Base-by-base conservation (phyloP, 2,888 invertebrate genomes). In the Achlya flavicornis region DNA sequence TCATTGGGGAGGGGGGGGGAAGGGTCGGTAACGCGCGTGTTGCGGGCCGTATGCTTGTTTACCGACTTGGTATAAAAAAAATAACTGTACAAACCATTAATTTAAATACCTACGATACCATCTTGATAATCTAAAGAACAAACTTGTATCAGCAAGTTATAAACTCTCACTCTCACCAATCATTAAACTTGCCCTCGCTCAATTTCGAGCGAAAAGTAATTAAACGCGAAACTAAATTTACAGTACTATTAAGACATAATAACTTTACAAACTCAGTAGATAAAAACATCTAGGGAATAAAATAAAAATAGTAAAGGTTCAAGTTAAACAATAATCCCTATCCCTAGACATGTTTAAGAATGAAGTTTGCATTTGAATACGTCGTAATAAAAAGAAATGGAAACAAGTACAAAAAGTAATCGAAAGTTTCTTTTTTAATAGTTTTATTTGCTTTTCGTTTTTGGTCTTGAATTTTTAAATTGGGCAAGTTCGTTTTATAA, bases 341-440 rank as follows among this genome's bases (percentile, higher is more conserved):
- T 8, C 53, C 53, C 53, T 1, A 53, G 53, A 19, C 53, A 19
- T 10, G 53, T 16, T 19, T 3, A 8, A 19, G 19, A 53, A 7
- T 19, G 8, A 48, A 48, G 53, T 19, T 10, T 53, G 19, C 1
- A 53, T 53, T 53, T 53, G 10, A 53, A 10, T n/a, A 53, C n/a
- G 16, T 48, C n/a, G 16, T 10, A 48, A 48, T 48, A 48, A 48
- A 48, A n/a, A 7, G 48, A 6, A 48, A 46, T n/a, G 46, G n/a
- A 4, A n/a, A 16, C 16, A n/a, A 53, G 53, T 19, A 53, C 8
- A 10, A 16, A 10, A 53, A 53, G 19, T 19, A 53, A 53, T 16
- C 10, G 10, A 53, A 53, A 16, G 53, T 53, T 53, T n/a, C 53
- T 53, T 53, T 53, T 26, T 53, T 53, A 53, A 53, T 53, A 53